Evolutionary conservation across 2,888 invertebrate genomes (phyloP), one percentile per base, ranked within the genome.

Genomic region (Sicus ferrugineus): DNA sequence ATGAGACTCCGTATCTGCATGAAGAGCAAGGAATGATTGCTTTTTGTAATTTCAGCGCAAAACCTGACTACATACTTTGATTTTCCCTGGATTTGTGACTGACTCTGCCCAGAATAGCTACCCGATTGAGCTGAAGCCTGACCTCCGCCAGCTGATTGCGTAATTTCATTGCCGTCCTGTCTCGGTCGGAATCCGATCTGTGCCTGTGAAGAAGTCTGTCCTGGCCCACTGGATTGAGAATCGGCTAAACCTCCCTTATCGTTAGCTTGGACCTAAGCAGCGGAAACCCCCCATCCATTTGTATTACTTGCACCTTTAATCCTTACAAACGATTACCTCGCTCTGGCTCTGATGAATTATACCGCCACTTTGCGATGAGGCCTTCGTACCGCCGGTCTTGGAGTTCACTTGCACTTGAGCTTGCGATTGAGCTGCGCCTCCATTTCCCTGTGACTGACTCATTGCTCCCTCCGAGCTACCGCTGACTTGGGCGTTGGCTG

Each of bases 181-280:
- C 90, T 89, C 0, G 94, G 94, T 65, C 91, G 90, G 79, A 95
- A 94, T 1, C 94, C 94, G 71, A 95, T 94, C 86, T 95, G 94
- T 3, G 95, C 94, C 86, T 95, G 94, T 38, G 94, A 94, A 0
- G 93, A 93, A 1, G 94, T 94, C 77, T 91, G 92, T 4, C 94
- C 94, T 2, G 92, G 92, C 0, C 94, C 94, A 77, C 90, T 91
- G 0, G 94, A 92, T 86, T 94, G 94, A 0, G 94, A 93, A 81
- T 94, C 94, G 2, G 94, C 93, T 87, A 93, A 89, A 4, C 94
- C 94, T 21, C 95, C 94, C 83, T 91, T 92, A 34, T 90, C 88
- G 73, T 92, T 92, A 3, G 93, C 94, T 86, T 93, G 92, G 0
- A 94, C 93, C 87, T 93, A 90, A 21, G 61, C 16, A 61, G 63